These are phyloP conservation scores for Damaliscus lunatus DNA, from an alignment of 2,113 vertebrate genomes.

Conservation along the genomic window DNA sequence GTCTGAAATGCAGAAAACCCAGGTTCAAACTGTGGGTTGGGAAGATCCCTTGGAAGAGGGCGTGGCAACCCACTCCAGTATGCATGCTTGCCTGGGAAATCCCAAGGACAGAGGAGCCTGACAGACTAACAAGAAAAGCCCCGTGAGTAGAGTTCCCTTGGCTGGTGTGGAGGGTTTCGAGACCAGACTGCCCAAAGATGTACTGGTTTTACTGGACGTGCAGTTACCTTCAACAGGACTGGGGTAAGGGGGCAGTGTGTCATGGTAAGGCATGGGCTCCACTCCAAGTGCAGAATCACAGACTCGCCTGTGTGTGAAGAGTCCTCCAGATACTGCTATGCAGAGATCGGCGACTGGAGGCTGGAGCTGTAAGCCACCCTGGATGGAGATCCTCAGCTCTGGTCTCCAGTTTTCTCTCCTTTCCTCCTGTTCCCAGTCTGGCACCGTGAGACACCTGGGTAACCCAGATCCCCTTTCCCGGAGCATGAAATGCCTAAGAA, in stretches of 20 bases:
- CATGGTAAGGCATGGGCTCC: too few relatives aligned
- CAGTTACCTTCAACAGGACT: neutral
- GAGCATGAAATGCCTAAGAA: neutral
- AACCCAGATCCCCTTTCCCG: neutral
- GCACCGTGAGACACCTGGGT: too few relatives aligned
- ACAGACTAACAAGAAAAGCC: neutral
- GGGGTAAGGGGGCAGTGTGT: neutral
- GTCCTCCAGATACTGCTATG: neutral
- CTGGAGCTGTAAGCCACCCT: neutral
- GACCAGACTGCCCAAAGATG: neutral
- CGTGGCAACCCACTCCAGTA: neutral
- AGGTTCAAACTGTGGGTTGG: neutral
- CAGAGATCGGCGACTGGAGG: neutral
- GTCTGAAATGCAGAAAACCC: neutral
- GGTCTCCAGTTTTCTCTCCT: neutral
- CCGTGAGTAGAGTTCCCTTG: neutral
- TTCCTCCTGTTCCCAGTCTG: too few relatives aligned
- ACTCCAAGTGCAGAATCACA: too few relatives aligned
- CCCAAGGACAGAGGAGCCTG: neutral
- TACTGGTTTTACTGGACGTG: neutral
- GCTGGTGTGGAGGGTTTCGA: neutral
- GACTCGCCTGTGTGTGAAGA: neutral
- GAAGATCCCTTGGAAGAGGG: neutral
- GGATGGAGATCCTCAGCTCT: neutral
- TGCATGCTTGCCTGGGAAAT: neutral